phyloP scores from a whole-genome alignment of 2,888 invertebrate species.

The Cheilosia grossa region DNA sequence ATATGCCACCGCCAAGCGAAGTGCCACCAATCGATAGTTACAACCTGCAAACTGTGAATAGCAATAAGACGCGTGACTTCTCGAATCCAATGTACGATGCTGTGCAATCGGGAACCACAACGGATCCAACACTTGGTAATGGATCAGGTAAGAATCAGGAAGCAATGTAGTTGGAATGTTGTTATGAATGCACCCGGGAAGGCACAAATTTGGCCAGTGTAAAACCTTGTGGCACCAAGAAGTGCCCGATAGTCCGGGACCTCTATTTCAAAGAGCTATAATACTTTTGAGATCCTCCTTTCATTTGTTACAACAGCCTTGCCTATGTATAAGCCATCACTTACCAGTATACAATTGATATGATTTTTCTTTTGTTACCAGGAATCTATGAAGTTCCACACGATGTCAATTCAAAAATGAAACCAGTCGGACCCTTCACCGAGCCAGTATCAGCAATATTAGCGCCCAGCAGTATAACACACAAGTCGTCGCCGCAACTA shows the following conservation, averaged over 20 bases:
- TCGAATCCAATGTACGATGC: conserved; percentile 99
- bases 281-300: too few species aligned
- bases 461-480: conserved; percentile 92
- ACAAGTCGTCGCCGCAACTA: conserved; percentile 89
- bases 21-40: conserved; percentile 89
- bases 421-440: conserved; percentile 85
- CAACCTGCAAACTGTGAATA: conserved; percentile 89
- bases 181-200: background rate
- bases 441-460: conserved; percentile 89
- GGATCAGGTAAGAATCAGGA: conserved; percentile 84
- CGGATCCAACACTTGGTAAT: conserved; percentile 85
- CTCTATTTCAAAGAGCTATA: too few species aligned
- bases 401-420: conserved; percentile 87
- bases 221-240: too few species aligned
- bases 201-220: too few species aligned
- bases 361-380: conserved; percentile 74
- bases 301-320: too few species aligned
- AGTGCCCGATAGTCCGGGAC: too few species aligned
- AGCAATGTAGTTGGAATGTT: background rate
- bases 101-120: conserved; percentile 86
- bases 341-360: background rate
- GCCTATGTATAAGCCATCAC: too few species aligned
- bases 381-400: conserved; percentile 93
- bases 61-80: conserved; percentile 93
- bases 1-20: conserved; percentile 80